phyloP scores from a whole-genome alignment of 1,140 invertebrate species.

The Pachyrhynchus sulphureomaculatus region DNA sequence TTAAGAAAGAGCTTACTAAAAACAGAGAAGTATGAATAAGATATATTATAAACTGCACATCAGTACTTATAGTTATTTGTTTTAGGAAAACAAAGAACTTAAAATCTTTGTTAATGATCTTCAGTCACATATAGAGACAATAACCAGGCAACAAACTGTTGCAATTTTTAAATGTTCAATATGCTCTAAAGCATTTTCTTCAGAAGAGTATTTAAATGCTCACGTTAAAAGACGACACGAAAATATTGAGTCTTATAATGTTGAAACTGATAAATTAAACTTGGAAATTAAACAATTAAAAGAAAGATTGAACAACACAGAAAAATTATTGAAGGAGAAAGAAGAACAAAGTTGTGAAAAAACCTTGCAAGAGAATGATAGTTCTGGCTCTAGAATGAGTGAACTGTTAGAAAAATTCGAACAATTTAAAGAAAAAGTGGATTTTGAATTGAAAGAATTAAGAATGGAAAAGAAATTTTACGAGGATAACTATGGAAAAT shows the following conservation, averaged over 20 bases:
- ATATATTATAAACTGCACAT: too few species aligned
- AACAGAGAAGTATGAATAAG: conserved; percentile 54
- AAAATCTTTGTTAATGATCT: conserved; percentile 35
- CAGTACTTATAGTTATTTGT: conserved; percentile 4
- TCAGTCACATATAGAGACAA: conserved; percentile 22
- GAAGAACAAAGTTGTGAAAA: conserved; percentile 27
- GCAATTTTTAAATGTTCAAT: conserved; percentile 53
- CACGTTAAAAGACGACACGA: conserved; percentile 57
- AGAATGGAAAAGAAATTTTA: conserved; percentile 41
- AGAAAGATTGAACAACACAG: conserved; percentile 58
- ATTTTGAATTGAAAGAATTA: conserved; percentile 45
- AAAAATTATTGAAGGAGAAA: conserved; percentile 50
- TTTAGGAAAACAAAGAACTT: conserved; percentile 43
- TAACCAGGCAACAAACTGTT: conserved; percentile 19
- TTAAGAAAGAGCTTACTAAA: conserved; percentile 61
- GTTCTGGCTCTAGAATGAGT: conserved; percentile 20
- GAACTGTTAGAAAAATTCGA: conserved; percentile 47
- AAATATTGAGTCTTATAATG: conserved; percentile 35
- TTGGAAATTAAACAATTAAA: conserved; percentile 61
- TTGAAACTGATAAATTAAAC: conserved; percentile 58
- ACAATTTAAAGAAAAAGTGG: conserved; percentile 41
- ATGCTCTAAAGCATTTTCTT: conserved; percentile 60
- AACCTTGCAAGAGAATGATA: conserved; percentile 25
- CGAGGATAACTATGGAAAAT: conserved; percentile 45
- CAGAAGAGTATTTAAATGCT: conserved; percentile 58